phyloP scores from a whole-genome alignment of 2,113 vertebrate genomes.

The Halcyon senegalensis region DNA sequence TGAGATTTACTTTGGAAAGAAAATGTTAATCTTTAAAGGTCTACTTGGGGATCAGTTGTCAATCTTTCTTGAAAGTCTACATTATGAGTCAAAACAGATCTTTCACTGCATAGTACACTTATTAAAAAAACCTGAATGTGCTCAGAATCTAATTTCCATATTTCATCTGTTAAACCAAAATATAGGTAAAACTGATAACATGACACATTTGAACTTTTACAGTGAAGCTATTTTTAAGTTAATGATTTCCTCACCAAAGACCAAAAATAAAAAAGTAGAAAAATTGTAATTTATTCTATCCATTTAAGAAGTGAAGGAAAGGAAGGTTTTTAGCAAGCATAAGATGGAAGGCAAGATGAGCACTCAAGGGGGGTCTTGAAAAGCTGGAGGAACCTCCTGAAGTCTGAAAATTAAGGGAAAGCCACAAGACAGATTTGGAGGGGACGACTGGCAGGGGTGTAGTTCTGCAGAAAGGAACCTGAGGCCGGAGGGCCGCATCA shows the following conservation, averaged over 20 bases:
- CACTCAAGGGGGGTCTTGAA: background rate
- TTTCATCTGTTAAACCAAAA: background rate
- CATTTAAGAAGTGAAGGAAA: background rate
- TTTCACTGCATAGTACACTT: background rate
- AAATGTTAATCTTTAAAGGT: background rate
- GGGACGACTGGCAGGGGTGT: background rate
- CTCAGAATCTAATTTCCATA: conserved; percentile 22
- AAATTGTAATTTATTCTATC: background rate
- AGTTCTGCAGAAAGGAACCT: background rate
- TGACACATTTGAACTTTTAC: background rate
- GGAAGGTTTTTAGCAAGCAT: background rate
- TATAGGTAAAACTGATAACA: background rate
- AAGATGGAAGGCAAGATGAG: background rate
- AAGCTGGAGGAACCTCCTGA: background rate
- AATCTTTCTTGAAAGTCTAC: conserved; percentile 32
- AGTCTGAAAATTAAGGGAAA: background rate
- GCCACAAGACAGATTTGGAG: background rate
- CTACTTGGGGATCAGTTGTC: conserved; percentile 2
- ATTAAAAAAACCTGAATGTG: background rate
- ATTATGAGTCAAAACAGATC: conserved; percentile 34
- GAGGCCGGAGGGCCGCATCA: background rate
- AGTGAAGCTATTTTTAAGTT: background rate
- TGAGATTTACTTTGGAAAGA: too few relatives aligned
- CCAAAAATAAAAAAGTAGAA: background rate
- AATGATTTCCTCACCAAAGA: background rate